Percentiles rank a stretch among this genome's conserved stretches.
These are phyloP conservation scores for Girardinichthys multiradiatus DNA, from an alignment of 2,113 vertebrate species.

Conservation along the genomic window DNA sequence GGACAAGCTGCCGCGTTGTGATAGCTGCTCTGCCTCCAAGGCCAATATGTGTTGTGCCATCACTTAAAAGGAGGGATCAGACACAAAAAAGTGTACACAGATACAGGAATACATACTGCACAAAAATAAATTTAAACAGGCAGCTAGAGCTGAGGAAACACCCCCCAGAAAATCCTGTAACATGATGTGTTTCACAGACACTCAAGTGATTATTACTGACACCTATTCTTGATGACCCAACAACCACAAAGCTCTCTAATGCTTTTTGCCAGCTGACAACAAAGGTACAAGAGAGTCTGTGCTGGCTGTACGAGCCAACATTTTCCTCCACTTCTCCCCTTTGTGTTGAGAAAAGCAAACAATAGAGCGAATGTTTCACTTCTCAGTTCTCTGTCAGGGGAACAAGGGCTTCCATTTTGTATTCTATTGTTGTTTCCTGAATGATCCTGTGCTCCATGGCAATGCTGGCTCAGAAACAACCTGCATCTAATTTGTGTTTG, in stretches of 20 bases:
- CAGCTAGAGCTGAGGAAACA: neutral
- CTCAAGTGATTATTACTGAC: slow-evolving; percentile 3
- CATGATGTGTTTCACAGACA: neutral
- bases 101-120: neutral
- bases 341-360: slow-evolving; percentile 33
- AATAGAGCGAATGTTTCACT: slow-evolving; percentile 49
- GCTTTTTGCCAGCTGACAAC: slow-evolving; percentile 8
- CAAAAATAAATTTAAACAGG: neutral
- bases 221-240: neutral
- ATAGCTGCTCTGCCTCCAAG: slow-evolving; percentile 31
- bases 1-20: slow-evolving; percentile 35
- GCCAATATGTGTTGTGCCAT: slow-evolving; percentile 38
- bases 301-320: slow-evolving; percentile 6
- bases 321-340: slow-evolving; percentile 6
- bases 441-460: slow-evolving; percentile 42
- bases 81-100: neutral
- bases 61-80: slow-evolving; percentile 18
- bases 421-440: slow-evolving; percentile 49
- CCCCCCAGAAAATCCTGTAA: neutral
- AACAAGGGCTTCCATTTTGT: slow-evolving; percentile 44
- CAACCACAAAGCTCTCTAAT: neutral
- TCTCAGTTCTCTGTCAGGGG: slow-evolving; percentile 40
- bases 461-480: slow-evolving; percentile 40
- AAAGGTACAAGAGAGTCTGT: slow-evolving; percentile 10
- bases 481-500: slow-evolving; percentile 40